These are phyloP conservation scores for Drosophila colorata DNA, from an alignment of 2,888 invertebrate species.

Conservation along the genomic window DNA sequence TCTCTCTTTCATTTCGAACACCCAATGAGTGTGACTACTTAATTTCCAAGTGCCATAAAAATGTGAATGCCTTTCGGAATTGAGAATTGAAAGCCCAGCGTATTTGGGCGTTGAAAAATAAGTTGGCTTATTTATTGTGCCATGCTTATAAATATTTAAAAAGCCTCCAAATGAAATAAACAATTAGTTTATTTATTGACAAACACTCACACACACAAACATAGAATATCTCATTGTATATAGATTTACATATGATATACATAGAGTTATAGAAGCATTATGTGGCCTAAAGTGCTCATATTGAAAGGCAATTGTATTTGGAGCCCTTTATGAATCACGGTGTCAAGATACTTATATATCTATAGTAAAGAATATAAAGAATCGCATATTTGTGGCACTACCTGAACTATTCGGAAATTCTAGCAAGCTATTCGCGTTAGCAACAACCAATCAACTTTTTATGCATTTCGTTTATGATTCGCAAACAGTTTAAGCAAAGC, in stretches of 20 bases:
- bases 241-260: slow-evolving; percentile 22
- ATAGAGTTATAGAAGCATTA: slow-evolving; percentile 34
- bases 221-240: slow-evolving; percentile 33
- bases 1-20: not conserved
- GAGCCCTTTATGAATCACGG: slow-evolving; percentile 42
- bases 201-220: slow-evolving; percentile 19
- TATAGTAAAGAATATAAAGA: not conserved
- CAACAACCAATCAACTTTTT: not conserved
- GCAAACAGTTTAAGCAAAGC: slow-evolving; percentile 5
- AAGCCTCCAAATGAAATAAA: slow-evolving; percentile 74
- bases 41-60: slow-evolving; percentile 80
- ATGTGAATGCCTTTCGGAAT: slow-evolving; percentile 50
- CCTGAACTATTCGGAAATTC: slow-evolving; percentile 10
- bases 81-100: slow-evolving; percentile 46
- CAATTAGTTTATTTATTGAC: slow-evolving; percentile 81
- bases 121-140: slow-evolving; percentile 72
- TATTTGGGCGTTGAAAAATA: slow-evolving; percentile 66
- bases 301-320: slow-evolving; percentile 44
- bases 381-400: slow-evolving; percentile 6
- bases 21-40: slow-evolving; percentile 63
- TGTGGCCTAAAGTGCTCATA: slow-evolving; percentile 42
- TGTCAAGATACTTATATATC: slow-evolving; percentile 10
- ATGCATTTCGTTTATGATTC: slow-evolving; percentile 3
- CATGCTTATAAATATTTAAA: slow-evolving; percentile 74
- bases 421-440: not conserved